Percentiles rank a stretch among this genome's conserved stretches.
Evolutionary conservation across 2,113 vertebrate genomes (phyloP).

Genomic region (Bombycilla garrulus): DNA sequence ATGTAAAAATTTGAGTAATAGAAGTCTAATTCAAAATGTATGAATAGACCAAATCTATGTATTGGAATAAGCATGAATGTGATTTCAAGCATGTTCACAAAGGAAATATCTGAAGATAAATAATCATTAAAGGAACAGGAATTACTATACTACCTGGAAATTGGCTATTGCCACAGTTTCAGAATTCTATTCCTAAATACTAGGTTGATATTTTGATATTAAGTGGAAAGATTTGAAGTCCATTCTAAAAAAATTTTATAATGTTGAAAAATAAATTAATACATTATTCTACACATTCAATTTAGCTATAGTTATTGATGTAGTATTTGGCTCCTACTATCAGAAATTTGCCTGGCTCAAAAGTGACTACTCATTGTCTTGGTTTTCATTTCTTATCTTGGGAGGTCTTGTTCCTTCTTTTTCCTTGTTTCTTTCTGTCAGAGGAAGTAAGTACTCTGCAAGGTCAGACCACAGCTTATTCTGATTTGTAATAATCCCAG

Average conservation of each 20-base stretch:
- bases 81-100: background rate
- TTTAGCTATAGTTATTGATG: background rate
- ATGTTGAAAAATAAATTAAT: background rate
- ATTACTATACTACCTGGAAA: background rate
- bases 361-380: background rate
- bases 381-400: background rate
- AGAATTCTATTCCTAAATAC: background rate
- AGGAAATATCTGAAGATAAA: background rate
- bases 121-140: background rate
- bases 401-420: background rate
- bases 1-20: background rate
- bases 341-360: background rate
- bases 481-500: background rate
- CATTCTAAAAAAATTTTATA: background rate
- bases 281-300: background rate
- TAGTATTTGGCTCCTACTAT: background rate
- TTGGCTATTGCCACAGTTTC: background rate
- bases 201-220: background rate
- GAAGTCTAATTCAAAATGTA: background rate
- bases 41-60: background rate
- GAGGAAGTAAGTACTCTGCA: background rate
- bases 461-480: background rate
- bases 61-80: background rate
- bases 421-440: background rate
- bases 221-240: background rate